phyloP scores from a whole-genome alignment of 2,113 vertebrate species.

The Istiophorus platypterus region DNA sequence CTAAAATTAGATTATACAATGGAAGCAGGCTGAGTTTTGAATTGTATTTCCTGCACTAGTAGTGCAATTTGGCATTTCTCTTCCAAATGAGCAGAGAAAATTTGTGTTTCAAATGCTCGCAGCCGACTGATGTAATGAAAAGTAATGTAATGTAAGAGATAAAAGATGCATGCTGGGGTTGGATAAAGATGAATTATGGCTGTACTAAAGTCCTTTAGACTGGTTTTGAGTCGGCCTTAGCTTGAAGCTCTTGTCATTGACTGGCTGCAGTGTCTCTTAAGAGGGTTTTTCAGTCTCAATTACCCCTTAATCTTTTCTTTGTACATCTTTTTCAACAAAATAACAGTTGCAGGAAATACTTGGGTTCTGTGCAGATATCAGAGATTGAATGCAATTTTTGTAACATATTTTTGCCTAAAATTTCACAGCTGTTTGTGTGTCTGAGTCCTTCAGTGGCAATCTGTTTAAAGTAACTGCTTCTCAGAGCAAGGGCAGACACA shows the following conservation, averaged over 20 bases:
- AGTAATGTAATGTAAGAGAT: too few species aligned
- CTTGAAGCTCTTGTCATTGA: background rate
- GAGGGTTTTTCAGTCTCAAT: constrained; percentile 10
- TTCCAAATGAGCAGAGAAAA: constrained; percentile 37
- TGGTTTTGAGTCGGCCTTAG: constrained; percentile 7
- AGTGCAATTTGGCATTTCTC: constrained; percentile 4
- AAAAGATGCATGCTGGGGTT: background rate
- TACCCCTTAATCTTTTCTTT: background rate
- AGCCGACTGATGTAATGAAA: background rate
- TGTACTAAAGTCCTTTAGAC: constrained; percentile 2
- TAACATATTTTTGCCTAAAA: constrained; percentile 57
- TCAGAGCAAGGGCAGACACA: constrained; percentile 69
- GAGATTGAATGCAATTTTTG: constrained; percentile 39
- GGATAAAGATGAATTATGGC: background rate
- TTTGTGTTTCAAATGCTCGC: background rate
- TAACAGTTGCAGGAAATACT: constrained; percentile 19
- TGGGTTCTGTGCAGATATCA: constrained; percentile 24
- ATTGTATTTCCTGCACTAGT: constrained; percentile 22
- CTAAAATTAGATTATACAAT: constrained; percentile 36
- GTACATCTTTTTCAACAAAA: constrained; percentile 12
- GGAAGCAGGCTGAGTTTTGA: constrained; percentile 13
- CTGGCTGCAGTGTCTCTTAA: background rate
- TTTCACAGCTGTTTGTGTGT: constrained; percentile 56
- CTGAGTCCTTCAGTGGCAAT: constrained; percentile 47
- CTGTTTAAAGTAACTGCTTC: constrained; percentile 55